A percentile compares a stretch with the other conserved stretches of the same genome.
These are phyloP conservation scores for Columba livia DNA, from an alignment of 2,113 vertebrate genomes.

Conservation along the genomic window DNA sequence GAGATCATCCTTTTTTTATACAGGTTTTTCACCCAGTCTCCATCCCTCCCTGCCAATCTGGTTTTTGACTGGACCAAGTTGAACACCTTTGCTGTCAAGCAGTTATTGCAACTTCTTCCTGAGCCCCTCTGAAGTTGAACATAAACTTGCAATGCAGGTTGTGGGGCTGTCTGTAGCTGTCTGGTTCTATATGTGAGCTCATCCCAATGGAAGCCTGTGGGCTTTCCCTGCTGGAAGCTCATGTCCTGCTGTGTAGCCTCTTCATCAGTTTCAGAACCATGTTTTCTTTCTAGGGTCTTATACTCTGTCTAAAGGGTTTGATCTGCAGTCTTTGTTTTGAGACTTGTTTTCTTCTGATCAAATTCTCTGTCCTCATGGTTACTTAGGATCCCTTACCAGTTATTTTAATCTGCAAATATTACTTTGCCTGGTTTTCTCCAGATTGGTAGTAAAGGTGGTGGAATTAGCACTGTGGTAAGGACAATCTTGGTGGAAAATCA, in stretches of 20 bases:
- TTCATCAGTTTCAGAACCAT: background rate
- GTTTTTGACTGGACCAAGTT: background rate
- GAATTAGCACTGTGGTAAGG: no score
- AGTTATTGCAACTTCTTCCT: background rate
- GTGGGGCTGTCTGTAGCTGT: background rate
- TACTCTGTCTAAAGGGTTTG: background rate
- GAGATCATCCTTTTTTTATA: background rate
- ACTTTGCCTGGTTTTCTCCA: no score
- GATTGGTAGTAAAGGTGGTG: no score
- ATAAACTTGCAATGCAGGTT: background rate
- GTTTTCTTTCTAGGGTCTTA: background rate
- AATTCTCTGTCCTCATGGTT: background rate
- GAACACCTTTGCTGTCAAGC: background rate
- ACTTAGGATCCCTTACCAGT: background rate
- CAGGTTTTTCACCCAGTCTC: background rate
- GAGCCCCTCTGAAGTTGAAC: background rate
- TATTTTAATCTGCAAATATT: no score
- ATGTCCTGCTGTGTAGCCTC: background rate
- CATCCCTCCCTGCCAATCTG: background rate
- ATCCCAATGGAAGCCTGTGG: accelerated
- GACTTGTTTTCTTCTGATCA: background rate
- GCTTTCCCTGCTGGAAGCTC: background rate
- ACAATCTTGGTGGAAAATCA: no score
- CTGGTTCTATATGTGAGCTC: background rate
- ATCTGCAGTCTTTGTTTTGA: background rate